Evolutionary conservation across 1,140 invertebrate species (phyloP).

Genomic region (Drosophila sproati): DNA sequence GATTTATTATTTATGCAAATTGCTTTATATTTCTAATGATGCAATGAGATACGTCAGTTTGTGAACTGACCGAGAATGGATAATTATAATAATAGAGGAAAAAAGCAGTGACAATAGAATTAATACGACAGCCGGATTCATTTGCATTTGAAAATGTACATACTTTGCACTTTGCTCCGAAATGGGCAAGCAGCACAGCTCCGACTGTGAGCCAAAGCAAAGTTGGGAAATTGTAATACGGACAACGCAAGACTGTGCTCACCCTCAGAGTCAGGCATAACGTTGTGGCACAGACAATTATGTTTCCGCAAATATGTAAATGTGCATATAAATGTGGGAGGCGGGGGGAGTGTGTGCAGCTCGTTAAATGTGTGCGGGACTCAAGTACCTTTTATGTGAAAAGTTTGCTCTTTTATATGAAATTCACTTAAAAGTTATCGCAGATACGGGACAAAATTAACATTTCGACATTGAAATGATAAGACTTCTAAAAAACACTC

Average conservation of each 20-base stretch:
- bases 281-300: conserved; percentile 56
- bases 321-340: conserved; percentile 39
- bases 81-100: conserved; percentile 25
- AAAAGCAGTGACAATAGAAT: conserved; percentile 14
- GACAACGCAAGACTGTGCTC: conserved; percentile 37
- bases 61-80: conserved; percentile 20
- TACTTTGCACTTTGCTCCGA: conserved; percentile 8
- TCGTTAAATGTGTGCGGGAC: conserved; percentile 39
- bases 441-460: conserved; percentile 60
- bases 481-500: not conserved
- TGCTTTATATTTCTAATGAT: conserved; percentile 30
- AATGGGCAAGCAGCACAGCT: too few relatives aligned
- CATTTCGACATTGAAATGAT: conserved; percentile 50
- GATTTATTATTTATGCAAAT: conserved; percentile 43
- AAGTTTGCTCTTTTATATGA: conserved; percentile 63
- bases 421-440: conserved; percentile 60
- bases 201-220: not conserved
- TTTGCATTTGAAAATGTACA: conserved; percentile 63
- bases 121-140: conserved; percentile 56
- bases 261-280: conserved; percentile 26
- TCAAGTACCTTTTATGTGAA: conserved; percentile 57
- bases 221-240: conserved; percentile 12
- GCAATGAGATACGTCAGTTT: conserved; percentile 22
- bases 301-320: conserved; percentile 59
- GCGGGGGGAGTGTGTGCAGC: conserved; percentile 18